Percentiles rank a stretch among this genome's conserved stretches.
Conservation (phyloP, 2,113 vertebrate genomes). For the Tyto alba region DNA sequence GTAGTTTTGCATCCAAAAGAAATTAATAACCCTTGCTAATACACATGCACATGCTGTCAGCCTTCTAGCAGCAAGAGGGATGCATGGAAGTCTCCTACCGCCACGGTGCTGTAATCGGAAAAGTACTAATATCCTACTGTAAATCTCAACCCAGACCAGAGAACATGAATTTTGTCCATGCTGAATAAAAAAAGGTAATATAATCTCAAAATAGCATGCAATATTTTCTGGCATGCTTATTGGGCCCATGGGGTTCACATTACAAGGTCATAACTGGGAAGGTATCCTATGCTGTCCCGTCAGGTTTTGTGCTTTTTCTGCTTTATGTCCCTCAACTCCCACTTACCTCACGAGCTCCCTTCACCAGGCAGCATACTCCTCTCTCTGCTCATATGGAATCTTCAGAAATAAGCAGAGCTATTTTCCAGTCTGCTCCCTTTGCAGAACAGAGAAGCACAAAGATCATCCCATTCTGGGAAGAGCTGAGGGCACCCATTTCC, state of each 20-base stretch:
- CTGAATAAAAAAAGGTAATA: background rate
- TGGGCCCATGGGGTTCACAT: background rate
- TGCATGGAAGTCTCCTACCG: background rate
- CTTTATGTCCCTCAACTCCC: background rate
- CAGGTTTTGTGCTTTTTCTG: background rate
- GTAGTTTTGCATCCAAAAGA: background rate
- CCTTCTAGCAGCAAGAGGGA: background rate
- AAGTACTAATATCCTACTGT: background rate
- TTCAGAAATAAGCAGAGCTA: background rate
- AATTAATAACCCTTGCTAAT: constrained; percentile 3
- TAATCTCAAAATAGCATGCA: background rate
- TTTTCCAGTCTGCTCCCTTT: background rate
- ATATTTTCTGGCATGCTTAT: background rate
- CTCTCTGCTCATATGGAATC: background rate
- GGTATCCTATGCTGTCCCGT: background rate
- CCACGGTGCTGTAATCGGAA: background rate
- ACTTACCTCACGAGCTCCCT: background rate
- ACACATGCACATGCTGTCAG: background rate
- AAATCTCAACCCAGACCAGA: background rate
- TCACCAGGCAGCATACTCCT: background rate
- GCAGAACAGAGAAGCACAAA: background rate
- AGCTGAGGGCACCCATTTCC: rapidly evolving
- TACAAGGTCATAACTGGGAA: background rate
- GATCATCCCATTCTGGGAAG: background rate
- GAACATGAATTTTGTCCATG: background rate